Evolutionary conservation across 2,113 vertebrate species (phyloP), one percentile per base, ranked within the genome.

Genomic region (Tangachromis dhanisi): DNA sequence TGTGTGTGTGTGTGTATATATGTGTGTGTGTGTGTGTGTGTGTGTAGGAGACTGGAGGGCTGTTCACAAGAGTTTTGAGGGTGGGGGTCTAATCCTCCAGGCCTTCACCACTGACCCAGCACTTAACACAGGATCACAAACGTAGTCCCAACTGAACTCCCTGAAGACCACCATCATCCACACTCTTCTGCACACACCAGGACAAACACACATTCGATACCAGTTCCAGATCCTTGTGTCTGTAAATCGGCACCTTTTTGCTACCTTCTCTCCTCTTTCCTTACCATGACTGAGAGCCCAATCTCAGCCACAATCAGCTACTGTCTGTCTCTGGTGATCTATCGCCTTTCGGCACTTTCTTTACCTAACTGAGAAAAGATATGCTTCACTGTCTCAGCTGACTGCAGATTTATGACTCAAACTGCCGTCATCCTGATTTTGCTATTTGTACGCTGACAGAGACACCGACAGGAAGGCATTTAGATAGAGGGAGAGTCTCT

Each of bases 351-450:
- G 88, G 84, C 84, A 61, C 85, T 63, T 89, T 79, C 89, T 83
- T 73, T 53, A 86, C 71, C 88, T 79, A 88, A 87, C 84, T 0
- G 24, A 86, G 84, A 85, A 88, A 86, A 87, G 81, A 66, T 80
- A 84, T 73, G 85, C 61, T 61, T 92, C 83, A 85, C 82, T 83
- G 86, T 93, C 89, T 90, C 78, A 84, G 55, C 86, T 9, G 86
- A 85, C 80, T 84, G 82, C 11, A 83, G 90, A 93, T 95, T 93
- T 92, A 93, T 96, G 93, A 96, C 54, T 96, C 94, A 96, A 53
- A 86, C 83, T 68, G n/a, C 78, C 71, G 51, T 89, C 88, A 89
- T 78, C 85, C 2, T 71, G 89, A 90, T 71, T 87, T 82, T 19
- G n/a, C 80, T 53, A 87, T 84, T 90, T 89, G 89, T 82, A 82